These are phyloP conservation scores for Torymus texanus DNA, from an alignment of 2,888 invertebrate genomes.

Conservation along the genomic window DNA sequence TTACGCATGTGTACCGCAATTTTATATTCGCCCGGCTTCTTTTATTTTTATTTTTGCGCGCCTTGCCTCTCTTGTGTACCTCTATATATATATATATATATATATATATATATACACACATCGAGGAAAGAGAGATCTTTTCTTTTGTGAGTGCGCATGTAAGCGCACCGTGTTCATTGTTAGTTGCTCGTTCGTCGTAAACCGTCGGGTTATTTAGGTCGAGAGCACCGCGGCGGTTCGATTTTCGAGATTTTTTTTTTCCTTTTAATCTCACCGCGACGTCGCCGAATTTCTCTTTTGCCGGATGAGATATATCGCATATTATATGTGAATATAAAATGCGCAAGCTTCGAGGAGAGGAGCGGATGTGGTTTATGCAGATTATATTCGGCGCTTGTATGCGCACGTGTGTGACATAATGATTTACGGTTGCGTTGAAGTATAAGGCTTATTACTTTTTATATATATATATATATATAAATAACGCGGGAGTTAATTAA, in stretches of 20 bases:
- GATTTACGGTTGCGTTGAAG: too few relatives aligned
- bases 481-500: too few relatives aligned
- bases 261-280: too few relatives aligned
- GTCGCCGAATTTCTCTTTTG: not conserved
- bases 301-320: not conserved
- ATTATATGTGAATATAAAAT: too few relatives aligned
- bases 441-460: too few relatives aligned
- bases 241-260: conserved; percentile 40
- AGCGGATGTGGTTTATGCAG: too few relatives aligned
- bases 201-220: conserved; percentile 45
- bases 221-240: conserved; percentile 28
- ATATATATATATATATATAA: too few relatives aligned
- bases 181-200: conserved; percentile 45
- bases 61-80: conserved; percentile 13
- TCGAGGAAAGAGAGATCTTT: conserved; percentile 25
- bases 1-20: conserved; percentile 32
- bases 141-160: conserved; percentile 15
- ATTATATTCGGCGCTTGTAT: too few relatives aligned
- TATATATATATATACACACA: not conserved
- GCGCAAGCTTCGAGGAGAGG: too few relatives aligned
- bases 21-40: conserved; percentile 22
- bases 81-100: too few relatives aligned
- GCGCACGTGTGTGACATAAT: too few relatives aligned
- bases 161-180: conserved; percentile 37
- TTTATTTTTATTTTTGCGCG: conserved; percentile 13